Percentiles rank a stretch among this genome's conserved stretches.
These are phyloP conservation scores for Neolamprologus devosi DNA, from an alignment of 2,113 vertebrate species.

Conservation along the genomic window DNA sequence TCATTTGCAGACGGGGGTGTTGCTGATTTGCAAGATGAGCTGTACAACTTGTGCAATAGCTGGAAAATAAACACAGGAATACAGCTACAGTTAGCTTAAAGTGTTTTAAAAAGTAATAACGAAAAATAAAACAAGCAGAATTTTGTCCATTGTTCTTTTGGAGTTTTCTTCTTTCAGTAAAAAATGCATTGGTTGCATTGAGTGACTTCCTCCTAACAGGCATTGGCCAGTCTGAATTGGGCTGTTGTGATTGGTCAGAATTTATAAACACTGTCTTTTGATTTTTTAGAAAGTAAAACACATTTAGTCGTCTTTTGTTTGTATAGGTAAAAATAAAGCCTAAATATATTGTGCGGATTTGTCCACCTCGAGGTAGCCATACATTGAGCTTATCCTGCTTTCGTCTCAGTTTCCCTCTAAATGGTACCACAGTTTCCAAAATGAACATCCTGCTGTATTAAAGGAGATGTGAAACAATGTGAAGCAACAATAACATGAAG, in stretches of 20 bases:
- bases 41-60: background rate
- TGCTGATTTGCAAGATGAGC: background rate
- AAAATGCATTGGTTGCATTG: background rate
- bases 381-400: background rate
- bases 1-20: background rate
- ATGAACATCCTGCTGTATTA: background rate
- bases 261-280: background rate
- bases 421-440: background rate
- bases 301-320: background rate
- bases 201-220: background rate
- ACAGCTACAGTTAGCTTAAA: background rate
- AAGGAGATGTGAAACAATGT: background rate
- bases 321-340: accelerated
- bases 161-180: background rate
- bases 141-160: background rate
- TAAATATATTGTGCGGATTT: background rate
- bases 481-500: accelerated
- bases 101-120: background rate
- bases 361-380: background rate
- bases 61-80: background rate
- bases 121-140: background rate
- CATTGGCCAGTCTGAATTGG: background rate
- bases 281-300: background rate
- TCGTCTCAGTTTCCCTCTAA: background rate
- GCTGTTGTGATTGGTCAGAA: background rate